These are phyloP conservation scores for Anniella stebbinsi DNA, from an alignment of 2,797 vertebrate genomes.

Conservation along the genomic window DNA sequence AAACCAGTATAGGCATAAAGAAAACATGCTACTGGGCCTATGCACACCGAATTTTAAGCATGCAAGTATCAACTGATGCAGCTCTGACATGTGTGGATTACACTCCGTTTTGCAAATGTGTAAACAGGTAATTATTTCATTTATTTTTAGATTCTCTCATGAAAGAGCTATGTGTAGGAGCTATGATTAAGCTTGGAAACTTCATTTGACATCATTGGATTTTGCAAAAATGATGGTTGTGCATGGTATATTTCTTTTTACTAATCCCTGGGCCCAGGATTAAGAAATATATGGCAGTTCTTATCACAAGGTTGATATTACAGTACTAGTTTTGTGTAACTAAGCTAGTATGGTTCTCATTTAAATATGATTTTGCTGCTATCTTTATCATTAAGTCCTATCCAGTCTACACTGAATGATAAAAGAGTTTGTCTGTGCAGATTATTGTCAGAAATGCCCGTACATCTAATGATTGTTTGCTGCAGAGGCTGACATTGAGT, in stretches of 20 bases:
- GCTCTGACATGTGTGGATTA: neutral
- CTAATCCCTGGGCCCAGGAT: neutral
- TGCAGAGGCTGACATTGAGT: neutral
- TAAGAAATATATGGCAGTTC: neutral
- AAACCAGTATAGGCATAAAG: neutral
- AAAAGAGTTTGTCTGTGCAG: neutral
- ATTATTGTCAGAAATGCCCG: conserved; percentile 6
- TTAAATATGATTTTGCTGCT: neutral
- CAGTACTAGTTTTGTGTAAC: neutral
- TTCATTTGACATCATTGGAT: neutral
- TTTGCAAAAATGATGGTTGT: neutral
- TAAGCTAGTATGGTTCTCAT: neutral
- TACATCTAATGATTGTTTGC: neutral
- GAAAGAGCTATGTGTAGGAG: neutral
- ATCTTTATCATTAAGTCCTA: neutral
- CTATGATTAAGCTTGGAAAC: neutral
- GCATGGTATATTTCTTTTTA: neutral
- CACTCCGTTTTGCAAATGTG: neutral
- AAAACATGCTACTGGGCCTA: neutral
- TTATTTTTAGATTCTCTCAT: neutral
- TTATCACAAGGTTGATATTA: neutral
- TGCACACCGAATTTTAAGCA: neutral
- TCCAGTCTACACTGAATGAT: neutral
- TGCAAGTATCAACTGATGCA: too few relatives aligned
- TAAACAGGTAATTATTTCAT: neutral